Percentiles rank a stretch among this genome's conserved stretches.
These are phyloP conservation scores for Dendrocincla fuliginosa DNA, from an alignment of 2,797 vertebrate genomes.

Conservation along the genomic window DNA sequence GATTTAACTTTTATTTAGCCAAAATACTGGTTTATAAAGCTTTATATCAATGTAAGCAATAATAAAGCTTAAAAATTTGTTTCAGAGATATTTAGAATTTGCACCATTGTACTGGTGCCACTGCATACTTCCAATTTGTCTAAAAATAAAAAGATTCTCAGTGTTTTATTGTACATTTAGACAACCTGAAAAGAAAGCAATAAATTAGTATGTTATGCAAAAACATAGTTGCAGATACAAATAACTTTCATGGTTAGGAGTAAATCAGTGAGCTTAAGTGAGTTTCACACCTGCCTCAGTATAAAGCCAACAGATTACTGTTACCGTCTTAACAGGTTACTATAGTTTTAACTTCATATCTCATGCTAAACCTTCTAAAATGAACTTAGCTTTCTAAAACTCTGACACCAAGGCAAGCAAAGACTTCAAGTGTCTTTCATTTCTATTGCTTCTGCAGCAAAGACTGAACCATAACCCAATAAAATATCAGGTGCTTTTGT, in stretches of 20 bases:
- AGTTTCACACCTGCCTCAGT: not conserved
- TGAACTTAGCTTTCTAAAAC: not conserved
- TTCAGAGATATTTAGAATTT: not conserved
- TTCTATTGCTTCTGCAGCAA: not conserved
- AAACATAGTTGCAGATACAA: not conserved
- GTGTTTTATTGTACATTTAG: not conserved
- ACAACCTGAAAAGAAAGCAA: not conserved
- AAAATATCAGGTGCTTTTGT: not conserved
- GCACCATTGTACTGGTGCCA: not conserved
- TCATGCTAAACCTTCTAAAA: not conserved
- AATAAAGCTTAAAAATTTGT: not conserved
- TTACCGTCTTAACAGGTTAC: not conserved
- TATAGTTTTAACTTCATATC: not conserved
- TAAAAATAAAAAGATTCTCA: not conserved
- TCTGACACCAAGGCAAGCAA: not conserved
- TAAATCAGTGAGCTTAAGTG: not conserved
- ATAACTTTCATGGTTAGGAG: not conserved
- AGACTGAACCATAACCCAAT: not conserved
- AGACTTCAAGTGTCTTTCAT: not conserved
- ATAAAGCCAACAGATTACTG: not conserved
- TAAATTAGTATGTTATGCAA: not conserved
- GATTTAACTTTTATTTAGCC: not conserved
- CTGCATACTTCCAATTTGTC: not conserved
- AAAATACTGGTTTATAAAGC: not conserved
- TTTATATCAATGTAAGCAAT: not conserved